Base-by-base conservation (phyloP, 2,113 vertebrate species). In the Condylura cristata region DNA sequence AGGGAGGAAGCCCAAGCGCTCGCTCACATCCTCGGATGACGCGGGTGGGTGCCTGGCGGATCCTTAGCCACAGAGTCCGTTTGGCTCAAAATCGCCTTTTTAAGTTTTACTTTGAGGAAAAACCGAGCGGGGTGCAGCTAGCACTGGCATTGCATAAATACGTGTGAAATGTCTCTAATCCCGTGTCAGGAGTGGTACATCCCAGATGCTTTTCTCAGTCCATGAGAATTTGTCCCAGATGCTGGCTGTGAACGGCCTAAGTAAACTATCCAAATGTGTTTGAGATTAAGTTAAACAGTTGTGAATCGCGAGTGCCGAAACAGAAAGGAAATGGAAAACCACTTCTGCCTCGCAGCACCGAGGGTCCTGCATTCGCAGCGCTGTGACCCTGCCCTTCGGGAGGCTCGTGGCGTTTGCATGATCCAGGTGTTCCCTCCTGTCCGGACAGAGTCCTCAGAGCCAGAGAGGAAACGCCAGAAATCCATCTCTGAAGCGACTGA, bases 391-490 rank as follows among this genome's bases (percentile, higher is more conserved):
- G 60, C 91, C 91, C 97, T 93, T 93, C 78, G 94, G 96, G 96
- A 85, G 70, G 58, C 86, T 93, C 94, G 93, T 96, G 96, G 97
- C 94, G 96, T 95, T 95, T 79, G 96, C 88, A 86, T 34, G 96
- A 60, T 80, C 88, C 93, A 95, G 98, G 51, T 98, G 89, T 98
- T 46, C 96, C 93, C 94, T 96, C 96, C 94, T 96, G 9, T 91
- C 94, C 93, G 94, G 81, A 93, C 96, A 98, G 98, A 98, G 88
- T 97, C 97, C 78, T 91, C 89, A 46, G 96, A 97, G 22, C 91
- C 98, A 96, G 99, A 99, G 75, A 99, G 98, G 97, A 99, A 98
- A 96, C 98, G 98, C 39, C 98, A 97, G 94, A 99, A 98, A 94
- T 91, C 98, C 44, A 95, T 98, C 0, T 97, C 97, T 75, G 98